These are phyloP conservation scores for Cephalopachus bancanus DNA, from an alignment of 2,797 vertebrate genomes.

Conservation along the genomic window DNA sequence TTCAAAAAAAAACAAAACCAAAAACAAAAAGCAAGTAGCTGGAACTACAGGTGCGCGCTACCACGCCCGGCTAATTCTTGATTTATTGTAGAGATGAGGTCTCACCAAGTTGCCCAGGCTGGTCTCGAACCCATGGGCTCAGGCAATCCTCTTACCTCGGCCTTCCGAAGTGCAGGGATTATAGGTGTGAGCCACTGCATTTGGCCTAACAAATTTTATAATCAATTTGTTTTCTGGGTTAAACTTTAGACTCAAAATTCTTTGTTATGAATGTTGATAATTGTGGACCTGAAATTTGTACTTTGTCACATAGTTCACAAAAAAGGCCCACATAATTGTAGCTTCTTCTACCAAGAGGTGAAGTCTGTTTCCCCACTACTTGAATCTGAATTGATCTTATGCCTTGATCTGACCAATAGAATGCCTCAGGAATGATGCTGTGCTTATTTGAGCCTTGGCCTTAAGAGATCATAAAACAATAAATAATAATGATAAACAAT, in stretches of 20 bases:
- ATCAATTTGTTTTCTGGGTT: not conserved
- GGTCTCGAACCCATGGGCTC: no score
- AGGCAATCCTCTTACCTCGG: no score
- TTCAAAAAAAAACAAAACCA: no score
- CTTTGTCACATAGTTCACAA: not conserved
- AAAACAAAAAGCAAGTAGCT: no score
- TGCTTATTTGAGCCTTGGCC: not conserved
- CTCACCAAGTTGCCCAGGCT: no score
- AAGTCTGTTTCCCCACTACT: no score
- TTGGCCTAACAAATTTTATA: not conserved
- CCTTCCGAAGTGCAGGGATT: no score
- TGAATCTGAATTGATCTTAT: not conserved
- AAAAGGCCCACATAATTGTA: not conserved
- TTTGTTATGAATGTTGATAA: not conserved
- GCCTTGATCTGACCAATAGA: not conserved
- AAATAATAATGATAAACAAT: no score
- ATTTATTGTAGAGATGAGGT: no score
- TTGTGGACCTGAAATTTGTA: not conserved
- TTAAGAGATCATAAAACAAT: not conserved
- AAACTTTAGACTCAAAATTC: slow-evolving; percentile 5
- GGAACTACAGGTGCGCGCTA: no score
- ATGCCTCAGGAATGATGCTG: not conserved
- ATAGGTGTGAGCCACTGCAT: no score
- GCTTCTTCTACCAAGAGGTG: not conserved
- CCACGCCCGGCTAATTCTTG: no score